Evolutionary conservation across 2,797 vertebrate species (phyloP), one percentile per base, ranked within the genome.

Genomic region (Scomberomorus guttatus): DNA sequence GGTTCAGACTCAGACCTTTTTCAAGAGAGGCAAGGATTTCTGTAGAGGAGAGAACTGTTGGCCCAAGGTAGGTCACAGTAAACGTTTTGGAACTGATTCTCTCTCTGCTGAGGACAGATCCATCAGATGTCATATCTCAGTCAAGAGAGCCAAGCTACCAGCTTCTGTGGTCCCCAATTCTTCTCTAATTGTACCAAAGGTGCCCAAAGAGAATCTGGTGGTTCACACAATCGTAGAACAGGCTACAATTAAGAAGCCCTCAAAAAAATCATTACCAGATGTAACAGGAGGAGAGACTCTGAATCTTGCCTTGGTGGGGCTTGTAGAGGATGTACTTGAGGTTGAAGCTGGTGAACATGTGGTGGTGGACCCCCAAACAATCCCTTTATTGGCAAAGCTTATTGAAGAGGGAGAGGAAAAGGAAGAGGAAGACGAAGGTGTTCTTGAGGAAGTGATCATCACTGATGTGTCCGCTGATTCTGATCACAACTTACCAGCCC

Each of bases 1-100:
- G 52, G 50, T 56, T 71, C 75, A 65, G n/a, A 63, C 46, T 71
- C 75, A 65, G n/a, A 63, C 46, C 37, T 72, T 77, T 22, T 70
- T 14, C 37, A 71, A 46, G 20, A 76, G 15, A 61, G 24, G 62
- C 10, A 62, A 62, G 32, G 27, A 64, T 22, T 32, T 65, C 73
- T 39, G 25, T 20, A 79, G 52, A 74, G 70, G 44, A 37, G 62
- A 74, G 2, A 46, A 52, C 3, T 12, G 4, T 20, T 29, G 5
- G 17, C 5, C 15, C 3, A 34, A 63, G 5, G 37, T 44, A 11
- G 8, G 2, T 48, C 32, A 59, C 15, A 5, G 2, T 3, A 18
- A 57, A 42, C 12, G 12, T 24, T 63, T 72, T n/a, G 17, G n/a
- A 71, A 58, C 8, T 27, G 74, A 70, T 44, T 12, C 52, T 62